Percentiles rank a stretch among this genome's conserved stretches.
Conservation (phyloP, 2,888 invertebrate genomes). For the Hydrotaea cyrtoneurina region DNA sequence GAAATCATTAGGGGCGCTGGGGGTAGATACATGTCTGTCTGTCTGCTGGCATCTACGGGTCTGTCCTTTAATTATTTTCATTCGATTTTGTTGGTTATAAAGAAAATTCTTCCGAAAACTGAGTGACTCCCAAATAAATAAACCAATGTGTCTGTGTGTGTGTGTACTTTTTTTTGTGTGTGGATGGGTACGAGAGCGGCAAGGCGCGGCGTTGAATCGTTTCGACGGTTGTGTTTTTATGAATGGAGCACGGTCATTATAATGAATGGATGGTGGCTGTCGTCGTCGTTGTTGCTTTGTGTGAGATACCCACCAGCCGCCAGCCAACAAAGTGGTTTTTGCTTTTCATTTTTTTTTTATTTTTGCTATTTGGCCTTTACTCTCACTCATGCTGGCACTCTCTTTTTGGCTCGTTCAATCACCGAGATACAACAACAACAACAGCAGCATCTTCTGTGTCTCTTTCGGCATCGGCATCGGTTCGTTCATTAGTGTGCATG, state of each 20-base stretch:
- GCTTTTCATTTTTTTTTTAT: slow-evolving; percentile 31
- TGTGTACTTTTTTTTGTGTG: slow-evolving; percentile 14
- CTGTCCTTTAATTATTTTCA: neutral
- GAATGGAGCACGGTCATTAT: slow-evolving; percentile 69
- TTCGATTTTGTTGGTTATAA: neutral
- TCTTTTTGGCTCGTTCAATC: neutral
- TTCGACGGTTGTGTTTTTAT: slow-evolving; percentile 67
- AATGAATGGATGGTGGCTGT: slow-evolving; percentile 36
- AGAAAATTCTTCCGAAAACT: neutral
- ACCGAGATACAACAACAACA: neutral
- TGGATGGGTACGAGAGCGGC: neutral
- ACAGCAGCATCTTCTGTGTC: neutral
- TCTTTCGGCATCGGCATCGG: neutral
- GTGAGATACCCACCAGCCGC: slow-evolving; percentile 50
- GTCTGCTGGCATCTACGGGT: neutral
- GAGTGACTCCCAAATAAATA: neutral
- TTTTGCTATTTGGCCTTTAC: slow-evolving; percentile 29
- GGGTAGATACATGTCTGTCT: neutral
- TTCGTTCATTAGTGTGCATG: neutral
- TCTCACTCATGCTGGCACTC: neutral
- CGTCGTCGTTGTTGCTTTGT: slow-evolving; percentile 1
- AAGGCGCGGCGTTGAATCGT: neutral
- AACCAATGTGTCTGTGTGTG: neutral
- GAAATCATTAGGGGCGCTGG: neutral
- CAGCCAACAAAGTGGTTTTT: slow-evolving; percentile 59